Conservation (phyloP, 2,888 invertebrate genomes). For the Tuberolachnus salignus region DNA sequence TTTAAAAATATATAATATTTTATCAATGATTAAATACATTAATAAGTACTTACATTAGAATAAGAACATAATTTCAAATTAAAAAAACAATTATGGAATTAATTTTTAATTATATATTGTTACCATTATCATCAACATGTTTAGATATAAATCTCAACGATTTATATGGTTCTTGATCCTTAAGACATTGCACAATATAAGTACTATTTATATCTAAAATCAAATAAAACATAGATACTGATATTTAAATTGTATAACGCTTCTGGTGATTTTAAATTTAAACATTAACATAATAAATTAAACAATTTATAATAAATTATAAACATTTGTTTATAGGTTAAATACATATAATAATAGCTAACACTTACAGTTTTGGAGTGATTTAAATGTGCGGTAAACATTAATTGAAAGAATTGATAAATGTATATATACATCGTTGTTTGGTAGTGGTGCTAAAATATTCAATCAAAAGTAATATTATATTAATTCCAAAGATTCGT, state of each 20-base stretch:
- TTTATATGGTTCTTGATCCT: constrained; percentile 44
- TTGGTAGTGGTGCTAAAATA: constrained; percentile 4
- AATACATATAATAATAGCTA: not conserved
- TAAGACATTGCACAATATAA: constrained; percentile 41
- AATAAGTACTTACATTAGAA: not conserved
- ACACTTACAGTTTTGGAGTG: constrained; percentile 39
- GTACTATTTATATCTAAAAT: constrained; percentile 35
- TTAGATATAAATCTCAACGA: constrained; percentile 24
- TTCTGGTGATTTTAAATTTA: not conserved
- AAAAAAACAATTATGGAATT: not conserved
- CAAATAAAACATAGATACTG: not conserved
- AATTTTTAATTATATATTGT: not conserved
- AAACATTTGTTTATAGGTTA: not conserved
- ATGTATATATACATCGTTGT: constrained; percentile 39
- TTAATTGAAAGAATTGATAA: constrained; percentile 39
- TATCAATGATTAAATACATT: not conserved
- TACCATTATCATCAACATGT: constrained; percentile 41
- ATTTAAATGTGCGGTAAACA: constrained; percentile 29
- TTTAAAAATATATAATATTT: not conserved
- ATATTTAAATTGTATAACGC: not conserved
- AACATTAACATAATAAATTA: not conserved
- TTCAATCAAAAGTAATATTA: too few species aligned
- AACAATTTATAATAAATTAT: not conserved
- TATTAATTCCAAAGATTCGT: not conserved
- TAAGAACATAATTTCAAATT: not conserved